A percentile compares a stretch with the other conserved stretches of the same genome.
phyloP scores from a whole-genome alignment of 2,888 invertebrate species.

The Ormia ochracea region DNA sequence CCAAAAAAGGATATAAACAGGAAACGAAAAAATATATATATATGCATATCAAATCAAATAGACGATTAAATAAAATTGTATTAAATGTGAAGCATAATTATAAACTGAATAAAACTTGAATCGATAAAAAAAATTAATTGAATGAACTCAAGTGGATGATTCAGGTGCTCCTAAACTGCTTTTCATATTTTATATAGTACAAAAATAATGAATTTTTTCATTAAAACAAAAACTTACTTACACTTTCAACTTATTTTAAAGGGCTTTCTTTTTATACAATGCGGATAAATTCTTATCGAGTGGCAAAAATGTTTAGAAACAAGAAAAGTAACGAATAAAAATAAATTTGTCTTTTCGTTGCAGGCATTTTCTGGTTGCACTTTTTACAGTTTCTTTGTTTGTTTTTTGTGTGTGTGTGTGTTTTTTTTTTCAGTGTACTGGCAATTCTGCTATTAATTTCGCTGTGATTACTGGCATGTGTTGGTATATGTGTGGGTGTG shows the following conservation, averaged over 20 bases:
- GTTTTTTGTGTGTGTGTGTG: too few species aligned
- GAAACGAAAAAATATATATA: too few species aligned
- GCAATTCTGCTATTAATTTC: neutral
- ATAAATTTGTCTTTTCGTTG: neutral
- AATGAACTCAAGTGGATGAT: conserved; percentile 51
- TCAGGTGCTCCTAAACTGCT: conserved; percentile 59
- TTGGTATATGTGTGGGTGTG: too few species aligned
- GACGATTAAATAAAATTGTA: neutral
- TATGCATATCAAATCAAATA: neutral
- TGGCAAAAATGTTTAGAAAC: neutral
- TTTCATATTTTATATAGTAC: conserved; percentile 8
- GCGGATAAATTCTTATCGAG: neutral
- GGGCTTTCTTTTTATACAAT: neutral
- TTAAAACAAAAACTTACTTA: conserved; percentile 51
- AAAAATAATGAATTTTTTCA: neutral
- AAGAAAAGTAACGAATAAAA: neutral
- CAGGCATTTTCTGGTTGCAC: neutral
- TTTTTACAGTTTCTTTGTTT: conserved; percentile 16
- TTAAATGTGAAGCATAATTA: neutral
- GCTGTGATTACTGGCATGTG: conserved; percentile 16
- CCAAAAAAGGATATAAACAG: too few species aligned
- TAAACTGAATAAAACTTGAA: neutral
- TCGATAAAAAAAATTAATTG: neutral
- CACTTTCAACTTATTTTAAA: conserved; percentile 38
- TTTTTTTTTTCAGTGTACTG: neutral